Evolutionary conservation across 35 echinoderm and acorn worm species (phyloP).

Genomic region (Apostichopus japonicus): DNA sequence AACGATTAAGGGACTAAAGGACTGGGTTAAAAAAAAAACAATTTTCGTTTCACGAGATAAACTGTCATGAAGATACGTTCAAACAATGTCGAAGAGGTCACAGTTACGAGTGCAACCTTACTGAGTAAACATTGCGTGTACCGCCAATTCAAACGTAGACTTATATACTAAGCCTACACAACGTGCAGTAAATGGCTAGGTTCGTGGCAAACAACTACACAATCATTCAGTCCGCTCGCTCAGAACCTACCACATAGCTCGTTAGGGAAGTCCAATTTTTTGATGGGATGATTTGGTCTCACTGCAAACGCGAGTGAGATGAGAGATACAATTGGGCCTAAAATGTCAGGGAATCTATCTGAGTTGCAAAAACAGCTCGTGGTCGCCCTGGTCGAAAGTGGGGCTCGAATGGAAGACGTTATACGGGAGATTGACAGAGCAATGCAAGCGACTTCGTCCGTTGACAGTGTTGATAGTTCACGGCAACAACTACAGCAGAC

Average conservation of each 20-base stretch:
- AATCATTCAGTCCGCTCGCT: neutral
- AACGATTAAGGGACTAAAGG: constrained; percentile 1
- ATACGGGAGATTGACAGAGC: constrained; percentile 65
- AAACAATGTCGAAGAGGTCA: constrained; percentile 51
- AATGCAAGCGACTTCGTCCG: constrained; percentile 25
- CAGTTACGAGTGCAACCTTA: constrained; percentile 56
- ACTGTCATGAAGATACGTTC: constrained; percentile 41
- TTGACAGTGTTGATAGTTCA: constrained; percentile 24
- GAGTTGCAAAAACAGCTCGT: constrained; percentile 82
- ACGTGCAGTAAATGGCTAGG: neutral
- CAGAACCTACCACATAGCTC: neutral
- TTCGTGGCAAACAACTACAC: neutral
- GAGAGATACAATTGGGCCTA: constrained; percentile 41
- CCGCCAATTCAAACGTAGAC: constrained; percentile 37
- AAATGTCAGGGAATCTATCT: constrained; percentile 81
- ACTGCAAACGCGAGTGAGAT: constrained; percentile 40
- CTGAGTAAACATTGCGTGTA: constrained; percentile 43
- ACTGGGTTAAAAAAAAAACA: constrained; percentile 22
- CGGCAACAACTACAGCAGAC: constrained; percentile 21
- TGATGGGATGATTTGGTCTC: constrained; percentile 19
- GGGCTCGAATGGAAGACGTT: constrained; percentile 67
- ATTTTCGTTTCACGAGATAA: constrained; percentile 48
- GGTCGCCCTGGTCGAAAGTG: constrained; percentile 74
- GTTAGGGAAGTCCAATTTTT: neutral
- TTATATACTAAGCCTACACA: neutral